phyloP scores from a whole-genome alignment of 2,797 vertebrate genomes.

The Geotrypetes seraphini region DNA sequence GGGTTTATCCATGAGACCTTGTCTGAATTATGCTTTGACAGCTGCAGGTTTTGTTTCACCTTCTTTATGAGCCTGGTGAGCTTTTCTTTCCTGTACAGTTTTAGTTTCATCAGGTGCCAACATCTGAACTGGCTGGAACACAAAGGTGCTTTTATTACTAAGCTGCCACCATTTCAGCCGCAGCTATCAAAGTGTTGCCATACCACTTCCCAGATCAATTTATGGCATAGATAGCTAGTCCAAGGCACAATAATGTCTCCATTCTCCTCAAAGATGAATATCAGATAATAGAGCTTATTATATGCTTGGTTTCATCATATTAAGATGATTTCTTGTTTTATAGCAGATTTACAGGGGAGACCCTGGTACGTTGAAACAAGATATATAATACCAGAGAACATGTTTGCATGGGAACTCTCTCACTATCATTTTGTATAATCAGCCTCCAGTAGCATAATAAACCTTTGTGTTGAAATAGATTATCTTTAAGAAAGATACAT shows the following conservation, averaged over 20 bases:
- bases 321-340: slow-evolving; percentile 62
- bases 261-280: slow-evolving; percentile 46
- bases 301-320: slow-evolving; percentile 82
- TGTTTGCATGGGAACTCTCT: slow-evolving; percentile 65
- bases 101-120: slow-evolving; percentile 56
- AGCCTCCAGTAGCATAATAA: slow-evolving; percentile 1
- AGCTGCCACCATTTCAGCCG: slow-evolving; percentile 33
- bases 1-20: not conserved
- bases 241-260: slow-evolving; percentile 61
- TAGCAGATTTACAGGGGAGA: slow-evolving; percentile 61
- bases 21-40: slow-evolving; percentile 16
- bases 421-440: slow-evolving; percentile 1
- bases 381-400: slow-evolving; percentile 69
- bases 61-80: slow-evolving; percentile 13
- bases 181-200: slow-evolving; percentile 39
- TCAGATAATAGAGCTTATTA: slow-evolving; percentile 66
- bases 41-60: slow-evolving; percentile 30
- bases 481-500: too few species aligned
- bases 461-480: not conserved
- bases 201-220: slow-evolving; percentile 36
- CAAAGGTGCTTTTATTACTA: slow-evolving; percentile 47
- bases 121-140: slow-evolving; percentile 30
- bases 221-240: slow-evolving; percentile 32
- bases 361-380: slow-evolving; percentile 69
- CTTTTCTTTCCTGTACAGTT: slow-evolving; percentile 29